phyloP scores from a whole-genome alignment of 1,140 invertebrate genomes.

The Pseudachorutes palmiensis region DNA sequence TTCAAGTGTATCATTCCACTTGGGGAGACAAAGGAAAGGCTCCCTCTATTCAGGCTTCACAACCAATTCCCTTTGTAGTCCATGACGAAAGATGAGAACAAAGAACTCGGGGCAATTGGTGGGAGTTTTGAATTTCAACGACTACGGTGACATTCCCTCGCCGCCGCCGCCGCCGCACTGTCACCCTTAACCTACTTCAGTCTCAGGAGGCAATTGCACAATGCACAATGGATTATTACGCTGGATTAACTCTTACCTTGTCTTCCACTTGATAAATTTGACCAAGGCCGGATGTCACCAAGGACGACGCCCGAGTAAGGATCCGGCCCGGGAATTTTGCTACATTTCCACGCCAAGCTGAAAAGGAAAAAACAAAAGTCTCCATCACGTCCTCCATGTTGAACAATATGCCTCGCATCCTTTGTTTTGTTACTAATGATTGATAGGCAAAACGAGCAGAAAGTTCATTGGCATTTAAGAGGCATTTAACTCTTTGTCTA shows the following conservation, averaged over 20 bases:
- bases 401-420: too few species aligned
- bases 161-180: too few species aligned
- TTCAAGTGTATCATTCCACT: slow-evolving; percentile 10
- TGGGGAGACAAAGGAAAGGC: background rate
- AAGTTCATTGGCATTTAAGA: too few species aligned
- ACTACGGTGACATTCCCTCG: background rate
- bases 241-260: slow-evolving; percentile 24
- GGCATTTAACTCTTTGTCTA: too few species aligned
- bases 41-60: background rate
- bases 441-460: too few species aligned
- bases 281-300: slow-evolving; percentile 32
- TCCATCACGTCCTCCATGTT: too few species aligned
- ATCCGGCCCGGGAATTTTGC: slow-evolving; percentile 33
- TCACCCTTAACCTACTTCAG: background rate
- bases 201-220: background rate
- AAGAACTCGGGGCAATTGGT: background rate
- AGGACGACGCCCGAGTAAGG: slow-evolving; percentile 31
- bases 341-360: slow-evolving; percentile 31
- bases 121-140: slow-evolving; percentile 7
- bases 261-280: slow-evolving; percentile 28
- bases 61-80: background rate
- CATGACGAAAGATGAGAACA: background rate
- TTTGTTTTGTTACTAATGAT: too few species aligned
- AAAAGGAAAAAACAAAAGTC: slow-evolving; percentile 18
- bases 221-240: background rate